Percentiles rank a stretch among this genome's conserved stretches.
phyloP scores from a whole-genome alignment of 2,888 invertebrate genomes.

The Drosophila recens region DNA sequence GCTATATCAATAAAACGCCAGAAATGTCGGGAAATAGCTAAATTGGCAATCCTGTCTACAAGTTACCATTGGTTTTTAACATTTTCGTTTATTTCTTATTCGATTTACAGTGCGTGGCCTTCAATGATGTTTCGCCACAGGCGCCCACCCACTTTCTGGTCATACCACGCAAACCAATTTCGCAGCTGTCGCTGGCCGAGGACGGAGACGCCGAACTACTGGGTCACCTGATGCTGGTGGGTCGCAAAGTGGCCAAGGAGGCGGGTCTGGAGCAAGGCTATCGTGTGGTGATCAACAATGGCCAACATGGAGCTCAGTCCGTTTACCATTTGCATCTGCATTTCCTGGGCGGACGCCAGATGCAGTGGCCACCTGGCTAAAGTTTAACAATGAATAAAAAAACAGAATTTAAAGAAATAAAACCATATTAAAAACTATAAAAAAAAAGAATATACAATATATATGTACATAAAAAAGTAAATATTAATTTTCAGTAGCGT shows the following conservation, averaged over 20 bases:
- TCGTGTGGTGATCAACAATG: conserved; percentile 96
- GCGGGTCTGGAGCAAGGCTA: conserved; percentile 92
- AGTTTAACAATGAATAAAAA: not conserved
- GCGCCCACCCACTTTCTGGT: conserved; percentile 98
- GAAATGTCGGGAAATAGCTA: too few species aligned
- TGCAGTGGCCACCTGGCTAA: conserved; percentile 98
- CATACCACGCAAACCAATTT: conserved; percentile 95
- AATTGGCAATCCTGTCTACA: too few species aligned
- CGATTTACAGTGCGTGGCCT: conserved; percentile 93
- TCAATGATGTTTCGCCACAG: conserved; percentile 95
- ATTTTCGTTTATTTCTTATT: not conserved
- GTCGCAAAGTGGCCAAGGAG: conserved; percentile 92
- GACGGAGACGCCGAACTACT: conserved; percentile 91
- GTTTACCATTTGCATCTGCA: conserved; percentile 98
- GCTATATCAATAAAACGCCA: too few species aligned
- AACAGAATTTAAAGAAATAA: conserved; percentile 31
- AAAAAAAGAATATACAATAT: conserved; percentile 28
- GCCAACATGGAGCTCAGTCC: conserved; percentile 95
- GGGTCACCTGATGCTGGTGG: conserved; percentile 91
- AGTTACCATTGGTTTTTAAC: too few species aligned
- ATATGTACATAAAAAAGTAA: conserved; percentile 1
- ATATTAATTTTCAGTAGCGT: not conserved
- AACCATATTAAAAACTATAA: conserved; percentile 33
- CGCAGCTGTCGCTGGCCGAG: conserved; percentile 91
- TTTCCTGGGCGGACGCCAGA: conserved; percentile 96